Percentiles rank a stretch among this genome's conserved stretches.
These are phyloP conservation scores for Leptinotarsa defecta DNA, from an alignment of 1,140 invertebrate genomes.

Conservation along the genomic window DNA sequence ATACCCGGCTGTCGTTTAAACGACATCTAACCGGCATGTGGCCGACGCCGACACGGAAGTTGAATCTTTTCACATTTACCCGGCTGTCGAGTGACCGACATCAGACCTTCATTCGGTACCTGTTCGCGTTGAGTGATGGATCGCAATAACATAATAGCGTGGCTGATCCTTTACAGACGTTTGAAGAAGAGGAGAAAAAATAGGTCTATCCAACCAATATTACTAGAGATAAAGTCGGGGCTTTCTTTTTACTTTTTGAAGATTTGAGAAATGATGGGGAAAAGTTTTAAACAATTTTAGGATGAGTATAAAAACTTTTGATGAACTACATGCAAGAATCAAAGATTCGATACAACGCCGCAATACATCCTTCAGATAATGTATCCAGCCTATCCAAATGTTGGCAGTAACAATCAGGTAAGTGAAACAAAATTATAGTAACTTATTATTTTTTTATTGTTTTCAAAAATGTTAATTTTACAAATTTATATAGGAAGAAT, in stretches of 20 bases:
- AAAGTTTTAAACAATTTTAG: background rate
- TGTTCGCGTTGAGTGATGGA: too few relatives aligned
- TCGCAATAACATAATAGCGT: background rate
- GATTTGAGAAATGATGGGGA: background rate
- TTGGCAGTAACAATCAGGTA: constrained; percentile 2
- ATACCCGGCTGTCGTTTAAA: too few relatives aligned
- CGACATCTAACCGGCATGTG: too few relatives aligned
- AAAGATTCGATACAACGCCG: background rate
- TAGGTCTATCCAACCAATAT: background rate
- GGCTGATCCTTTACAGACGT: background rate
- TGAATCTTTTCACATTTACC: too few relatives aligned
- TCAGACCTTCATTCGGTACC: too few relatives aligned
- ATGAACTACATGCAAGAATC: background rate
- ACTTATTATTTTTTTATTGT: too few relatives aligned
- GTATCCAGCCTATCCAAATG: background rate
- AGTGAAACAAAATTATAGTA: background rate
- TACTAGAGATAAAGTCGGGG: background rate
- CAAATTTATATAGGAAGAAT: too few relatives aligned
- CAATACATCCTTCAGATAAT: background rate
- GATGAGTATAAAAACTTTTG: background rate
- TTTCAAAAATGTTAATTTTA: too few relatives aligned
- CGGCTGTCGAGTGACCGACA: too few relatives aligned
- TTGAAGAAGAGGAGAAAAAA: background rate
- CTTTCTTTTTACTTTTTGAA: background rate
- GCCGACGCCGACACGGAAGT: too few relatives aligned